Evolutionary conservation across 2,797 vertebrate species (phyloP), one percentile per base, ranked within the genome.

Genomic region (Syndactyla subalaris): DNA sequence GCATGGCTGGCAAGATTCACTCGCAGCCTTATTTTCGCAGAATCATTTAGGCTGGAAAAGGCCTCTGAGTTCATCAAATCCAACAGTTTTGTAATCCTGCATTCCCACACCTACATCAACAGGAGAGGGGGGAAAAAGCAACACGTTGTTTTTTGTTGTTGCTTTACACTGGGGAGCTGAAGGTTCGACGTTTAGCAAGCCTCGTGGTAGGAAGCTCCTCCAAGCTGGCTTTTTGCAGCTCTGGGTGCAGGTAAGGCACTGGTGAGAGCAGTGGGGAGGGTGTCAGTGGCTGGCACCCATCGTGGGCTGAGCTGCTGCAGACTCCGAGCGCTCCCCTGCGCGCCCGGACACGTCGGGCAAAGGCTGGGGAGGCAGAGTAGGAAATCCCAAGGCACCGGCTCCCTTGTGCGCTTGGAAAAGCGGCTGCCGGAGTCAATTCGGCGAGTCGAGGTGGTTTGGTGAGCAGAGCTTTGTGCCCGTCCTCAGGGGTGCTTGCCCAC

Each of bases 261-360:
- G n/a, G 38, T 1, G 0, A 46, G 58, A 63, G 39, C 7, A 43
- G 54, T 18, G 32, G 55, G 57, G 27, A 48, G 85, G 46, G 36
- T 68, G 65, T 3, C 4, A 0, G 39, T 3, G 23, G 12, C 30
- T 73, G 71, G 2, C 70, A 62, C 74, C n/a, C 57, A 6, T 27
- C 32, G 1, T 0, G 34, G 54, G 77, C 32, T 48, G 65, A 75
- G 76, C 55, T 10, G 59, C 18, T 26, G 65, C n/a, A 1, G 39
- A 4, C 2, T 2, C 43, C 0, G 3, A 16, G 0, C 1, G 1
- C 67, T 70, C 51, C 62, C n/a, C 54, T 63, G 63, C 36, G 7
- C 20, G 45, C 30, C 22, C 36, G 4, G 9, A 43, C 36, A 0
- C 1, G 83, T 6, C 16, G 58, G 8, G 39, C 15, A 3, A 46